Evolutionary conservation across 92 coral and sea anemone genomes (phyloP), one percentile per base, ranked within the genome.

Genomic region (Epizoanthus fatuus): DNA sequence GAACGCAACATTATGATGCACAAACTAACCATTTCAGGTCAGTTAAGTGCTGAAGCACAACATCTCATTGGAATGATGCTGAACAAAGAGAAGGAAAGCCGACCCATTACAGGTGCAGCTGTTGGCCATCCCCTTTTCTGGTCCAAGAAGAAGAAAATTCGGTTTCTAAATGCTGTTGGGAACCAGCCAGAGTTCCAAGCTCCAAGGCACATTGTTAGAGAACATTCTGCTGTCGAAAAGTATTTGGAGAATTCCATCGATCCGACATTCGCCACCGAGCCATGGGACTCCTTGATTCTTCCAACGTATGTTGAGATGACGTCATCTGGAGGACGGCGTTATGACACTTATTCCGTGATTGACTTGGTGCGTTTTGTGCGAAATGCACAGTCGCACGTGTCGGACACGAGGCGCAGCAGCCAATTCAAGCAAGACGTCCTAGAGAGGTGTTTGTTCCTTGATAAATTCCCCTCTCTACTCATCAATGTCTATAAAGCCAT

Each of bases 301-400:
- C 52, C 22, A 19, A 55, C 72, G 35, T 84, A 65, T 51, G 38
- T 51, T 19, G 89, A 89, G 54, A 85, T 89, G 81, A 84, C 69
- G 17, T 59, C 56, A 40, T 16, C 55, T 59, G 69, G 75, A 44
- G 69, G 75, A n/a, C 62, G 68, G 69, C 69, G 49, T 5, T 90
- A 86, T 63, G 58, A 63, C 39, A 90, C 91, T 0, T 29, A 29
- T 16, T 87, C 87, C 14, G 67, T 63, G 15, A 70, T 91, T 3
- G 91, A 87, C 39, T 58, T 91, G 37, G 82, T 91, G 85, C 71
- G 91, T 9, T 86, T 91, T 53, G n/a, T 91, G 16, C 74, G 94
- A 68, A 91, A 91, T 68, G 68, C 91, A 19, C 63, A 66, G 39
- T 54, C 85, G 9, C 94, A 87, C 45, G 78, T 75, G 39, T 75